Evolutionary conservation across 2,888 invertebrate genomes (phyloP).

Genomic region (Chromoteleia sp.): DNA sequence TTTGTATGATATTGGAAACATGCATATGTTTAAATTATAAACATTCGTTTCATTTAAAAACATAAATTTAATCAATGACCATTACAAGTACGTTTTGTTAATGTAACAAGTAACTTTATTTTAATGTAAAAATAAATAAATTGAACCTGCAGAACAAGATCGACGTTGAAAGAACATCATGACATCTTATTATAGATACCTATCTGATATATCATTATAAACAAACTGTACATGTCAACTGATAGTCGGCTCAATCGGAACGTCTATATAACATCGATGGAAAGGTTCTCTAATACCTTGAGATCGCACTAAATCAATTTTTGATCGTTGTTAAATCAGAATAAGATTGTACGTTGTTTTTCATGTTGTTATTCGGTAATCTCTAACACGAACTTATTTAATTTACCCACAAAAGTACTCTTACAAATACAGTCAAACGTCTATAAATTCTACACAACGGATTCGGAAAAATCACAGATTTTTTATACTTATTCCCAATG

Average conservation of each 20-base stretch:
- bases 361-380: neutral
- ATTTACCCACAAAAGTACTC: neutral
- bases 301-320: conserved; percentile 2
- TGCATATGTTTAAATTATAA: no score
- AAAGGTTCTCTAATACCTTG: conserved; percentile 15
- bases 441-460: conserved; percentile 1
- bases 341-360: neutral
- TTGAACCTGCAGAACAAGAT: conserved; percentile 11
- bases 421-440: conserved; percentile 23
- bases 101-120: neutral
- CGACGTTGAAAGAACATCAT: conserved; percentile 39
- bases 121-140: neutral
- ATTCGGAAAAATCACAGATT: conserved; percentile 26
- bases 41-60: no score
- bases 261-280: conserved; percentile 44
- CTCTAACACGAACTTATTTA: neutral
- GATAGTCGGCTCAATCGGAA: conserved; percentile 58
- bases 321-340: neutral
- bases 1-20: no score
- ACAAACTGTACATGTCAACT: conserved; percentile 62
- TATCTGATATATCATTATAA: conserved; percentile 48
- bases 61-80: no score
- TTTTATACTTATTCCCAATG: conserved; percentile 2
- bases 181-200: conserved; percentile 24
- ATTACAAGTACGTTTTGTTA: neutral